Evolutionary conservation across 2,888 invertebrate species (phyloP).

Genomic region (Melieria crassipennis): DNA sequence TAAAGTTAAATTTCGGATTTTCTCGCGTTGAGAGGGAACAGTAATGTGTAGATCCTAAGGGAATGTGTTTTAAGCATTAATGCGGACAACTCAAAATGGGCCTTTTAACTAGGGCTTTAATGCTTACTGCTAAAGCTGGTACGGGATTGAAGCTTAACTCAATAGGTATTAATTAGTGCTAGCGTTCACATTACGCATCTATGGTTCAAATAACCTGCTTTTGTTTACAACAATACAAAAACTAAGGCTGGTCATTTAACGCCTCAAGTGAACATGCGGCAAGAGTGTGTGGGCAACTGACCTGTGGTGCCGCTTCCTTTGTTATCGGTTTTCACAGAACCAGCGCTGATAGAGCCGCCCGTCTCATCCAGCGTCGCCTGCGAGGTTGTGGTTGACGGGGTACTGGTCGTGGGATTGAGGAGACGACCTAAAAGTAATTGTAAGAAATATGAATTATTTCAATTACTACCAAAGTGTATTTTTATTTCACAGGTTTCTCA

Average conservation of each 20-base stretch:
- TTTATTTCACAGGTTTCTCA: too few species aligned
- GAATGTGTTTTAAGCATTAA: too few species aligned
- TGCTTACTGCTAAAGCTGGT: too few species aligned
- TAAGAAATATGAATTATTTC: constrained; percentile 1
- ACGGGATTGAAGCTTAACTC: too few species aligned
- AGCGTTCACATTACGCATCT: neutral
- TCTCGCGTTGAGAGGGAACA: too few species aligned
- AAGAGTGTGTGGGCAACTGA: constrained; percentile 41
- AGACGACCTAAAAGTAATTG: constrained; percentile 53
- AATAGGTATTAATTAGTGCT: too few species aligned
- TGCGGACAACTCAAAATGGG: too few species aligned
- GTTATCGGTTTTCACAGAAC: constrained; percentile 55
- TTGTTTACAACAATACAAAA: neutral
- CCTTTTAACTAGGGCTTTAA: too few species aligned
- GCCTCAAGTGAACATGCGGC: constrained; percentile 1
- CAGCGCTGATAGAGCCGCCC: constrained; percentile 41
- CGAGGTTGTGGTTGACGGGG: constrained; percentile 43
- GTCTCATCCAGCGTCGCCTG: constrained; percentile 55
- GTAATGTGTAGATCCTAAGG: too few species aligned
- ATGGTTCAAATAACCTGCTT: too few species aligned
- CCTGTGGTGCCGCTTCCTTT: constrained; percentile 54
- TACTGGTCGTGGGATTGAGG: constrained; percentile 49
- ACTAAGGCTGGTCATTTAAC: constrained; percentile 13
- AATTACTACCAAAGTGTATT: constrained; percentile 18
- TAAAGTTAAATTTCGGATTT: too few species aligned